These are phyloP conservation scores for Uloborus diversus DNA, from an alignment of 1,140 invertebrate species.

Conservation along the genomic window DNA sequence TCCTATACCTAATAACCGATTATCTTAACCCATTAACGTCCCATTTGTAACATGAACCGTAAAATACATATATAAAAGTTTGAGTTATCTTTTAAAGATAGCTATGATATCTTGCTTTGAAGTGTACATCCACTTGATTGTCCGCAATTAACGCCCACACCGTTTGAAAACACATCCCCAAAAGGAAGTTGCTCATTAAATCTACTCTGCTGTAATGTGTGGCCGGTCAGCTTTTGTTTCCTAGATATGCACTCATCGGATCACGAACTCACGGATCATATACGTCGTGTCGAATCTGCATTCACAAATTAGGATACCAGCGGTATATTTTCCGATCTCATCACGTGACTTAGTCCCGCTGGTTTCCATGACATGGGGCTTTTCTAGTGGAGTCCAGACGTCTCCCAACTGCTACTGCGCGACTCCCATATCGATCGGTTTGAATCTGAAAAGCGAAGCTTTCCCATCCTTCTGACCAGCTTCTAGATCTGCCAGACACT, in stretches of 20 bases:
- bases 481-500: not conserved
- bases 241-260: not conserved
- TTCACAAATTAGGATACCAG: not conserved
- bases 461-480: not conserved
- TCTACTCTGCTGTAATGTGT: not conserved
- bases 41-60: too few relatives aligned
- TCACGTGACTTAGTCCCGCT: not conserved
- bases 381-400: slow-evolving; percentile 14
- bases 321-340: not conserved
- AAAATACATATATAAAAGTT: too few relatives aligned
- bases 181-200: slow-evolving; percentile 36
- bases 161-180: slow-evolving; percentile 6
- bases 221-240: not conserved
- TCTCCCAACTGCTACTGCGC: slow-evolving; percentile 38
- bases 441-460: too few relatives aligned
- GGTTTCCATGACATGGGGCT: slow-evolving; percentile 9
- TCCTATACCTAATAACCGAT: too few relatives aligned
- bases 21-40: too few relatives aligned
- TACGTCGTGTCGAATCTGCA: not conserved
- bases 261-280: not conserved
- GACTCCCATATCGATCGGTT: slow-evolving; percentile 8
- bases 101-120: too few relatives aligned
- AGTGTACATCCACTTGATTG: too few relatives aligned
- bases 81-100: too few relatives aligned
- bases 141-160: slow-evolving; percentile 32